These are phyloP conservation scores for Coptodon bakossiorum DNA, from an alignment of 2,113 vertebrate species.

Conservation along the genomic window DNA sequence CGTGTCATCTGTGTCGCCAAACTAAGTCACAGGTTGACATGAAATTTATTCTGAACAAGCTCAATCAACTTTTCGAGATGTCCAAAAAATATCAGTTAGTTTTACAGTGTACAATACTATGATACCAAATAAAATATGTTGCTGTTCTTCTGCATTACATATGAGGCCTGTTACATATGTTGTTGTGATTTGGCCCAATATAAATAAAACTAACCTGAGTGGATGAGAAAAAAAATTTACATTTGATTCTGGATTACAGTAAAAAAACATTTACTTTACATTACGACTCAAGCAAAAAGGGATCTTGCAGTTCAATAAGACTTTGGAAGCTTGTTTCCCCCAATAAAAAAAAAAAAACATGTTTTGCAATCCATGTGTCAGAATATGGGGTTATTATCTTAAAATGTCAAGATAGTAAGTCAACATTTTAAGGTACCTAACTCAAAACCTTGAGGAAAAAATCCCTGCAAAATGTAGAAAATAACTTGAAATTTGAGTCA, in stretches of 20 bases:
- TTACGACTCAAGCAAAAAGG: background rate
- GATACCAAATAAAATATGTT: background rate
- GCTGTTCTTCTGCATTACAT: background rate
- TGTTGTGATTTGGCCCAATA: accelerated
- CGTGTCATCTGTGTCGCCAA: accelerated
- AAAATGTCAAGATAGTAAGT: background rate
- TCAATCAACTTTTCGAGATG: background rate
- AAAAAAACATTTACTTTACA: background rate
- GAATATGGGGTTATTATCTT: background rate
- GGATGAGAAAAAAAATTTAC: background rate
- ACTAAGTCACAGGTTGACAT: background rate
- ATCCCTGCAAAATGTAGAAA: background rate
- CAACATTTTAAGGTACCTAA: background rate
- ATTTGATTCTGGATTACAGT: background rate
- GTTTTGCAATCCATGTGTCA: background rate
- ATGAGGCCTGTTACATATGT: background rate
- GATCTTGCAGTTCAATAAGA: background rate
- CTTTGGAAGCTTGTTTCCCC: background rate
- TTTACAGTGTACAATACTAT: background rate
- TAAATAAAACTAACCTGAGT: background rate
- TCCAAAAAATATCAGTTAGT: background rate
- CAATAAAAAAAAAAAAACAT: background rate
- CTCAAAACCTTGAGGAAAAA: background rate
- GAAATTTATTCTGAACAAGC: background rate
- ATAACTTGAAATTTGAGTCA: background rate